phyloP scores from a whole-genome alignment of 2,797 vertebrate genomes.

The Pterois miles region DNA sequence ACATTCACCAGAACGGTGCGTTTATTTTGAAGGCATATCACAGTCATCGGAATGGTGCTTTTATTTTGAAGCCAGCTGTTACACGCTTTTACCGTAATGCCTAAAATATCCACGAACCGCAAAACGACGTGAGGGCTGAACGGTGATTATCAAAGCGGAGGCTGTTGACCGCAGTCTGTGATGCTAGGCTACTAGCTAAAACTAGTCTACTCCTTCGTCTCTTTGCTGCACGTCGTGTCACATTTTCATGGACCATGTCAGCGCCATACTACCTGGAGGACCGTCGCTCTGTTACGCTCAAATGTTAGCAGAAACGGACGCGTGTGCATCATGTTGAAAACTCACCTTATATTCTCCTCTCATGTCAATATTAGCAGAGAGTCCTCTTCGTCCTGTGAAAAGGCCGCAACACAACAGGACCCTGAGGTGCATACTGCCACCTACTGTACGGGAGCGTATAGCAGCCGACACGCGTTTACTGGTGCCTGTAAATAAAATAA shows the following conservation, averaged over 20 bases:
- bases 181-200: conserved; percentile 1
- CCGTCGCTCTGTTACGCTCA: background rate
- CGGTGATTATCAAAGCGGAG: too few relatives aligned
- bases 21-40: too few relatives aligned
- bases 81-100: too few relatives aligned
- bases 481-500: background rate
- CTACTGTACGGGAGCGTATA: background rate
- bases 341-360: too few relatives aligned
- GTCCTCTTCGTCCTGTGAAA: background rate
- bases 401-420: rapidly evolving
- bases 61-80: too few relatives aligned
- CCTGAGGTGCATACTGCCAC: background rate
- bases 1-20: too few relatives aligned
- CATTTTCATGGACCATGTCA: background rate
- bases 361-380: background rate
- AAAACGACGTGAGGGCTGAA: too few relatives aligned
- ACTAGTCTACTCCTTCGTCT: background rate
- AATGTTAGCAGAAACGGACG: too few relatives aligned
- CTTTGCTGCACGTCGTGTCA: background rate
- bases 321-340: too few relatives aligned
- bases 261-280: background rate
- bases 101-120: too few relatives aligned
- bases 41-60: too few relatives aligned
- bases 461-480: background rate
- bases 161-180: too few relatives aligned